Conservation (phyloP, 2,888 invertebrate species). For the Odontothrips loti region DNA sequence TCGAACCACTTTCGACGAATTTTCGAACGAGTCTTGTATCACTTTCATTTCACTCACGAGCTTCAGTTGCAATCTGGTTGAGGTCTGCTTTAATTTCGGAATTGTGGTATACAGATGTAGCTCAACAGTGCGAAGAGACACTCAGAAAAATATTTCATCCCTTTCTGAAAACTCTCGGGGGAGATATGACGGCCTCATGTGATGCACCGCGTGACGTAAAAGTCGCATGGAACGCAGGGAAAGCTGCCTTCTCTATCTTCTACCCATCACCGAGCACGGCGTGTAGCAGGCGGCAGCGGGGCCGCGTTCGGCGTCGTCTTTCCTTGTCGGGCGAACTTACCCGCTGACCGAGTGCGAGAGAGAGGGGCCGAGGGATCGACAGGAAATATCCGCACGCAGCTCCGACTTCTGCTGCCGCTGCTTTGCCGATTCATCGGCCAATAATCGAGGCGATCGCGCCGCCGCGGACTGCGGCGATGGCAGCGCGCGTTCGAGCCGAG, state of each 20-base stretch:
- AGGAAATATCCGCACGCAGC: background rate
- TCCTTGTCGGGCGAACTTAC: background rate
- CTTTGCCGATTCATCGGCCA: constrained; percentile 25
- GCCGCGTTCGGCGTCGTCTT: background rate
- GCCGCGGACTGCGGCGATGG: background rate
- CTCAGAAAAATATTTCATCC: no score
- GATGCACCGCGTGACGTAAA: no score
- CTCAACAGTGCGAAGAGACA: no score
- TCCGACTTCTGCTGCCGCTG: background rate
- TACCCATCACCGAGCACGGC: constrained; percentile 5
- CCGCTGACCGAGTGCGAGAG: background rate
- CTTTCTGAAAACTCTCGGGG: no score
- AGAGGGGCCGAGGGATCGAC: background rate
- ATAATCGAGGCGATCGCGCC: constrained; percentile 10
- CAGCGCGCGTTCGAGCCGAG: background rate
- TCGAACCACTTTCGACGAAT: no score
- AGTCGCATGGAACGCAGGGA: background rate
- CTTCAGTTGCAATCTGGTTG: no score
- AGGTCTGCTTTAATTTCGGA: no score
- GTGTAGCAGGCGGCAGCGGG: background rate
- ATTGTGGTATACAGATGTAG: no score
- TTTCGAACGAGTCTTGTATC: no score
- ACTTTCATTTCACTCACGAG: no score
- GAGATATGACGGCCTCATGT: no score
- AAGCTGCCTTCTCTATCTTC: background rate